A percentile compares a stretch with the other conserved stretches of the same genome.
Conservation (phyloP, 2,888 invertebrate genomes). For the Hartigia nigra region DNA sequence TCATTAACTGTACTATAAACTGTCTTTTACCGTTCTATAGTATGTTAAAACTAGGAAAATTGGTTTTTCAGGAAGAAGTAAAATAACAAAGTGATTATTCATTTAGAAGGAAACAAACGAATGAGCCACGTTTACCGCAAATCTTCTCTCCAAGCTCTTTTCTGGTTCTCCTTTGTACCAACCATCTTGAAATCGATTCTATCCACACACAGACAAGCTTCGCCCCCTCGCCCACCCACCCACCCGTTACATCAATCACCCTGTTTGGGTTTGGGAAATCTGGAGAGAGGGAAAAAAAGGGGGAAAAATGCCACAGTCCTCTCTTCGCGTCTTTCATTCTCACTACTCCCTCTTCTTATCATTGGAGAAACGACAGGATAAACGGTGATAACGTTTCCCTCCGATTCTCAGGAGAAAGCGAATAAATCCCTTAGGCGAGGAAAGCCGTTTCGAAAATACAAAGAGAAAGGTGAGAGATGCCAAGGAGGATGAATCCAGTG, state of each 20-base stretch:
- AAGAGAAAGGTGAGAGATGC: constrained; percentile 22
- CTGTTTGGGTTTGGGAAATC: constrained; percentile 22
- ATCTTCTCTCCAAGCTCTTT: no score
- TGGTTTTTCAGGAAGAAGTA: no score
- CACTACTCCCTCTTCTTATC: constrained; percentile 23
- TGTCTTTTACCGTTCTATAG: no score
- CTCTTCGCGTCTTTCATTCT: neutral
- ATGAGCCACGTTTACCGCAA: no score
- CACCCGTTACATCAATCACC: constrained; percentile 33
- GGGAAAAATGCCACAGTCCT: neutral
- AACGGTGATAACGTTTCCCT: constrained; percentile 11
- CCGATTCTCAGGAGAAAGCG: neutral
- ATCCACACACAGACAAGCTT: no score
- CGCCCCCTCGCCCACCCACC: no score
- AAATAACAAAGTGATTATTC: no score
- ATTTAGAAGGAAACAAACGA: no score
- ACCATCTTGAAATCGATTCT: constrained; percentile 25
- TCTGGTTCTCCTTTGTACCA: no score
- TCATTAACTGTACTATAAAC: no score
- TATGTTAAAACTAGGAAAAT: no score
- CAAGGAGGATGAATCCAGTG: neutral
- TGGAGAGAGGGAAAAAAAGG: neutral
- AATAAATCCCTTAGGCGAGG: neutral
- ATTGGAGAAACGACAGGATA: constrained; percentile 17
- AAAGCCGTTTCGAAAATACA: neutral